Evolutionary conservation across 2,113 vertebrate species (phyloP).

Genomic region (Chitala chitala): DNA sequence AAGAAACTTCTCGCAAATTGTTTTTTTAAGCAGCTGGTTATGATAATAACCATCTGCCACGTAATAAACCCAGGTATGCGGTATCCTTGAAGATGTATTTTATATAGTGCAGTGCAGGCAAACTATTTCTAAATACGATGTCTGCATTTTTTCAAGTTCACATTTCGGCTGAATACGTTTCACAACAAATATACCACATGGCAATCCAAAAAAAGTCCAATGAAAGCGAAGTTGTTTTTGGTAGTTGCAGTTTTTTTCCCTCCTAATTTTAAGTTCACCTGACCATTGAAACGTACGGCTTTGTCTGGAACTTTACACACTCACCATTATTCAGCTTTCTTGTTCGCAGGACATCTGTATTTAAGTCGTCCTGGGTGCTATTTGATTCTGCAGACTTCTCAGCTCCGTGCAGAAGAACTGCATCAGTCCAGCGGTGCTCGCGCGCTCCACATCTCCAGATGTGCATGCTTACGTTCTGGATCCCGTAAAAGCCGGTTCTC

Average conservation of each 20-base stretch:
- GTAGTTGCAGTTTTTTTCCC: too few relatives aligned
- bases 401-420: not conserved
- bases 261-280: too few relatives aligned
- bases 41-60: conserved; percentile 8
- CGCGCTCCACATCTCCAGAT: not conserved
- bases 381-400: not conserved
- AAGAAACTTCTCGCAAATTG: too few relatives aligned
- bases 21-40: not conserved
- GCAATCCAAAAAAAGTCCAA: too few relatives aligned
- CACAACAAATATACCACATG: not conserved
- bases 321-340: conserved; percentile 6
- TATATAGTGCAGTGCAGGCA: not conserved
- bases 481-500: not conserved
- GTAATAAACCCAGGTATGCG: conserved; percentile 8
- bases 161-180: not conserved
- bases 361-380: not conserved
- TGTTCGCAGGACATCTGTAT: not conserved
- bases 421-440: not conserved
- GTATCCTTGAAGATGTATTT: not conserved
- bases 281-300: too few relatives aligned
- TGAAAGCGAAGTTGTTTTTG: too few relatives aligned
- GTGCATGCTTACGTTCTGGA: not conserved
- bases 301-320: not conserved
- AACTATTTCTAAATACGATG: not conserved
- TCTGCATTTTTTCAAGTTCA: not conserved